Evolutionary conservation across 2,113 vertebrate species (phyloP).

Genomic region (Gymnarchus niloticus): DNA sequence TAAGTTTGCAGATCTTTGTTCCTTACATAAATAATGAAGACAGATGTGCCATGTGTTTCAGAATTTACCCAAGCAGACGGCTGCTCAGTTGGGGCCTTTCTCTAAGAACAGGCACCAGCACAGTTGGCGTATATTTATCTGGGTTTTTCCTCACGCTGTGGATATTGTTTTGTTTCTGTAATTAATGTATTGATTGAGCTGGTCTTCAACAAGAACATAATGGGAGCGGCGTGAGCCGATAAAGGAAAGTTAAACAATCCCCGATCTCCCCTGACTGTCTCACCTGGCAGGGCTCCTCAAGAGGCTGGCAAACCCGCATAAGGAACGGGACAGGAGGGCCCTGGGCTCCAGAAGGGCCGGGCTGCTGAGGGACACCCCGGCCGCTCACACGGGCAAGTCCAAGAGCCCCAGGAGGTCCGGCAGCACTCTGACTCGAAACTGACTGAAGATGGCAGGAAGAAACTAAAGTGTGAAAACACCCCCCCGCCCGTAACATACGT

Average conservation of each 20-base stretch:
- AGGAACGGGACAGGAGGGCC: slow-evolving; percentile 36
- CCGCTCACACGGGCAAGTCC: slow-evolving; percentile 24
- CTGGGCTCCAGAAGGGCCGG: slow-evolving; percentile 29
- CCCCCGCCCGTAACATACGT: neutral
- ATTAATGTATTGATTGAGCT: neutral
- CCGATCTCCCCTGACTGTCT: neutral
- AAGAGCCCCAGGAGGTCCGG: slow-evolving; percentile 35
- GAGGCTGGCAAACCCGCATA: slow-evolving; percentile 50
- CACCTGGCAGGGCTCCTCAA: slow-evolving; percentile 48
- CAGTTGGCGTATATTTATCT: neutral
- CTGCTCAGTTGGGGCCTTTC: neutral
- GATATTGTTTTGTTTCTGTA: neutral
- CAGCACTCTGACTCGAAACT: slow-evolving; percentile 19
- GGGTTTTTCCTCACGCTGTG: neutral
- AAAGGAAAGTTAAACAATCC: neutral
- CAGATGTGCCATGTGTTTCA: neutral
- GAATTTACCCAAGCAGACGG: neutral
- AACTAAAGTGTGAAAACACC: neutral
- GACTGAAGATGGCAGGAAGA: neutral
- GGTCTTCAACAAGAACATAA: neutral
- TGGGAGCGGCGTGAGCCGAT: neutral
- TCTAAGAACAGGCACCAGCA: neutral
- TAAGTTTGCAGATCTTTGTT: neutral
- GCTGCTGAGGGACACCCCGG: slow-evolving; percentile 23
- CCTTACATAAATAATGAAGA: neutral